Evolutionary conservation across 2,888 invertebrate species (phyloP).

Genomic region (Zonitis immaculata): DNA sequence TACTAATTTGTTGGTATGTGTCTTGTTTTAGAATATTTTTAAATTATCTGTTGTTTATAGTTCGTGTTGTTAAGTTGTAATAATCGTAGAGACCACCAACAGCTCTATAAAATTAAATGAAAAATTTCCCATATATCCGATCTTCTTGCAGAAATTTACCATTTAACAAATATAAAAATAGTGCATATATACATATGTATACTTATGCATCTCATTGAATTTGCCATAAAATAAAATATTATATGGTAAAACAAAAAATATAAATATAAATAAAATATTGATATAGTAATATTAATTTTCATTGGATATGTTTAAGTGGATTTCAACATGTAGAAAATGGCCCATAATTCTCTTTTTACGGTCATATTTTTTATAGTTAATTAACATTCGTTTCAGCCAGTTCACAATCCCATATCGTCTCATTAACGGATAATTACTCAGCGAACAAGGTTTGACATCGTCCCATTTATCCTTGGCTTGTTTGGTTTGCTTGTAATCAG

Average conservation of each 20-base stretch:
- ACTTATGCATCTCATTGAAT: not conserved
- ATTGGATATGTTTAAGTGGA: not conserved
- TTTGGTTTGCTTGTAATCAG: conserved; percentile 24
- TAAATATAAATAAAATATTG: too few relatives aligned
- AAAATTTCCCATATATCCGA: too few relatives aligned
- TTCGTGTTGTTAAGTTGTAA: not conserved
- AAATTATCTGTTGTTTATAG: conserved; percentile 14
- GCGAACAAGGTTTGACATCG: conserved; percentile 25
- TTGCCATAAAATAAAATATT: not conserved
- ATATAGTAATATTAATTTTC: not conserved
- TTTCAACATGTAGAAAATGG: not conserved
- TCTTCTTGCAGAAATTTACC: too few relatives aligned
- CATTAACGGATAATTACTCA: conserved; percentile 27
- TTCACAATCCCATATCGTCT: conserved; percentile 24
- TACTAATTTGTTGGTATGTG: conserved; percentile 14
- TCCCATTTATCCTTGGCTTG: conserved; percentile 22
- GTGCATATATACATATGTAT: too few relatives aligned
- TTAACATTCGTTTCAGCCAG: not conserved
- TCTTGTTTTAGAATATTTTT: conserved; percentile 6
- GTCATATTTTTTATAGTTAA: not conserved
- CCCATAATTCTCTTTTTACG: not conserved
- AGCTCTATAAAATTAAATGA: not conserved
- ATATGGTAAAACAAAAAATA: too few relatives aligned
- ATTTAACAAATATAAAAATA: too few relatives aligned
- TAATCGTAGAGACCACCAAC: not conserved